Evolutionary conservation across 2,797 vertebrate genomes (phyloP), one percentile per base, ranked within the genome.

Genomic region (Eremophila alpestris): DNA sequence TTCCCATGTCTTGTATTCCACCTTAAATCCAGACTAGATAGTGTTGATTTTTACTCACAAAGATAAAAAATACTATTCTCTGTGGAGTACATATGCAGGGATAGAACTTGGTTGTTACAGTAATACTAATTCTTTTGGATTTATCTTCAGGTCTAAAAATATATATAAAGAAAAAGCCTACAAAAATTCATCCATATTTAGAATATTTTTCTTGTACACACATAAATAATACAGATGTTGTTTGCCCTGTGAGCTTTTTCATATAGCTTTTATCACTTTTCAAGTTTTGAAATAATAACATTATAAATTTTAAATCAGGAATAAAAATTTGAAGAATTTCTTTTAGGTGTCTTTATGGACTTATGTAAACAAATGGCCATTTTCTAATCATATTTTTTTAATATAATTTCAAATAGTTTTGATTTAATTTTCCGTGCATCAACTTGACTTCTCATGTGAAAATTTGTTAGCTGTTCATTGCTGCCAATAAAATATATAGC

Each of bases 71-170:
- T 80, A 26, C 30, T 87, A 10, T 84, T 85, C 36, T 84, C 69
- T 52, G 7, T 22, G 29, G 59, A 87, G 9, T 54, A 46, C 15
- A 34, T 76, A 40, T 64, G 11, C 21, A 74, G 10, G 23, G 7
- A 24, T 73, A 34, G 34, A 49, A 70, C 16, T 82, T 85, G 51
- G 85, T 91, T 94, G 77, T 75, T 91, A 94, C 88, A 91, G 83
- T 73, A 92, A 92, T 96, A 73, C 13, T 87, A 78, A 83, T 88
- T 77, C 51, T 63, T 90, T 75, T 10, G 19, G 43, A 67, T 87
- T 84, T 95, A 76, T 41, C 34, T 43, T 71, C 26, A 63, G 16
- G 38, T 83, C 48, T 89, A 87, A 89, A 92, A 86, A 81, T 77
- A 56, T 41, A 48, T 24, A 79, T 65, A 55, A 77, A 70, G 7